phyloP scores from a whole-genome alignment of 1,140 invertebrate genomes.

The Temnothorax nylanderi region DNA sequence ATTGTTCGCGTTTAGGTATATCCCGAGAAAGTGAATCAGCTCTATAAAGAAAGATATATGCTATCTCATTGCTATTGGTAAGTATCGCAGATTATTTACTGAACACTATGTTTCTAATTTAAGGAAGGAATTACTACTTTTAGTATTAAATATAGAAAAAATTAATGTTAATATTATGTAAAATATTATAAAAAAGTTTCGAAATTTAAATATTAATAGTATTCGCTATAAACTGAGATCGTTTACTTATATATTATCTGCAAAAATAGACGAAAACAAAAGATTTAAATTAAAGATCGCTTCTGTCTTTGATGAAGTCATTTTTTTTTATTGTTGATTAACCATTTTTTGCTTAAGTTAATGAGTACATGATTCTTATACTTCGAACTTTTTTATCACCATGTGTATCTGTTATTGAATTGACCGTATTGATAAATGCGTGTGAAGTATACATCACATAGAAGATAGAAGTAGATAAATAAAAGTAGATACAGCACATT shows the following conservation, averaged over 20 bases:
- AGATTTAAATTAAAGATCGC: not conserved
- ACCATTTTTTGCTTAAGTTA: not conserved
- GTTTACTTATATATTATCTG: not conserved
- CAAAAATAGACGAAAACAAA: not conserved
- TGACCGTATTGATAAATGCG: not conserved
- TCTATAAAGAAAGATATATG: conserved; percentile 42
- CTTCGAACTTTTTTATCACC: not conserved
- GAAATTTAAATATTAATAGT: not conserved
- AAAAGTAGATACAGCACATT: not conserved
- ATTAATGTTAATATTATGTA: not conserved
- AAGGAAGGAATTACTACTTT: not conserved
- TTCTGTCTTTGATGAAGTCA: not conserved
- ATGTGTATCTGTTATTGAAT: not conserved
- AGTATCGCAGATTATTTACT: not conserved
- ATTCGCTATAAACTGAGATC: not conserved
- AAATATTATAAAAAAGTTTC: not conserved
- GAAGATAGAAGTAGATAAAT: not conserved
- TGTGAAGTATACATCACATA: not conserved
- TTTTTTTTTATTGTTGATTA: not conserved
- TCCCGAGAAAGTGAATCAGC: conserved; percentile 71
- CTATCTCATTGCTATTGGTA: not conserved
- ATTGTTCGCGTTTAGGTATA: conserved; percentile 80
- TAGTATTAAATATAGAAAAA: not conserved
- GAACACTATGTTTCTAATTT: not conserved
- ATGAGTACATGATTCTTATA: not conserved